These are phyloP conservation scores for Propithecus perrieri DNA, from an alignment of 2,797 vertebrate genomes.

Conservation along the genomic window DNA sequence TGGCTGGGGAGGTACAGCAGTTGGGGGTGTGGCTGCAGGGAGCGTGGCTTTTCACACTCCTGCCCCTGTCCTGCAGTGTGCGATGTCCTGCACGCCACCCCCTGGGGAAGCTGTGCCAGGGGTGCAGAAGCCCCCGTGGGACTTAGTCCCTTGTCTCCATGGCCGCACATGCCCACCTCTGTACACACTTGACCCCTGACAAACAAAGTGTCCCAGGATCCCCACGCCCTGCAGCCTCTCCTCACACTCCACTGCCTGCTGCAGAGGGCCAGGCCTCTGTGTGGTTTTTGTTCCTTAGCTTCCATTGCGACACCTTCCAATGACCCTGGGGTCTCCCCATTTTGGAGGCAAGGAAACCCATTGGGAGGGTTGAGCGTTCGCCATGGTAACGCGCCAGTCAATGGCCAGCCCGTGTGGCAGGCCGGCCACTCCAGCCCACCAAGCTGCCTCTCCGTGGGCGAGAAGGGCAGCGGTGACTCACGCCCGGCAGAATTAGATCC, in stretches of 20 bases:
- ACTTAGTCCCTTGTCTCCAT: fast-evolving
- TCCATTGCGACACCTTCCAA: neutral
- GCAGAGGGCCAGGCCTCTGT: neutral
- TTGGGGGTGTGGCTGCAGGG: constrained; percentile 53
- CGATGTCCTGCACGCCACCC: neutral
- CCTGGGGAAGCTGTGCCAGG: neutral
- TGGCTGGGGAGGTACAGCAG: neutral
- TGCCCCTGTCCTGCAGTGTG: neutral
- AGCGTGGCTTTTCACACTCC: neutral
- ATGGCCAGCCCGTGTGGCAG: neutral
- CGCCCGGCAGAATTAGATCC: neutral
- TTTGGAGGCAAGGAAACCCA: neutral
- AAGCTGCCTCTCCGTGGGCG: neutral
- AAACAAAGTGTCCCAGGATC: neutral
- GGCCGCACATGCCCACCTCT: fast-evolving
- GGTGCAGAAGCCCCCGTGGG: neutral
- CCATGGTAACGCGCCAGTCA: neutral
- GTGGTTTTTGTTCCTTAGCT: neutral
- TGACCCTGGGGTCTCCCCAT: neutral
- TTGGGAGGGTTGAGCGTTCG: neutral
- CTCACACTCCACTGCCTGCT: neutral
- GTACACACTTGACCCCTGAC: fast-evolving
- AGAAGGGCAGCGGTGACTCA: constrained; percentile 16
- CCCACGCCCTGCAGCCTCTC: neutral
- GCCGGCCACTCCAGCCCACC: neutral